Conservation (phyloP, 1,140 invertebrate genomes). For the Drosophila sp. region DNA sequence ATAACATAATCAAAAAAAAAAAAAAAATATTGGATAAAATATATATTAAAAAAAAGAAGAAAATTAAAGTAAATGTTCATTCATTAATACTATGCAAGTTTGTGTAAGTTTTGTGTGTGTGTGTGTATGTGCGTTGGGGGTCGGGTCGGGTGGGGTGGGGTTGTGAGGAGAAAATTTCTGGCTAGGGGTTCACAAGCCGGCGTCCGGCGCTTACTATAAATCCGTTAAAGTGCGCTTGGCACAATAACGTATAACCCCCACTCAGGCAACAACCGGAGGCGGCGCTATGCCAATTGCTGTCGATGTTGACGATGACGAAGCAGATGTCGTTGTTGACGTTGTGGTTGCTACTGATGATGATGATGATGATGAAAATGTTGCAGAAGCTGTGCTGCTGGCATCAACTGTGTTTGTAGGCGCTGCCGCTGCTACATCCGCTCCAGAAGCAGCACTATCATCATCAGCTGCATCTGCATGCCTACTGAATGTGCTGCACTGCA, state of each 20-base stretch:
- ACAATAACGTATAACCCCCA: conserved; percentile 82
- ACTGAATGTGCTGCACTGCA: conserved; percentile 53
- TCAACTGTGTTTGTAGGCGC: conserved; percentile 18
- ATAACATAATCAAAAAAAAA: not conserved
- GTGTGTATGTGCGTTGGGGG: conserved; percentile 7
- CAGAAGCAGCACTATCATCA: not conserved
- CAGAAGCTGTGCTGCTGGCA: not conserved
- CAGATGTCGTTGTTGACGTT: conserved; percentile 16
- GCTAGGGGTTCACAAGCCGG: conserved; percentile 30
- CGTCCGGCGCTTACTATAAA: conserved; percentile 77
- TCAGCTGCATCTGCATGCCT: conserved; percentile 17
- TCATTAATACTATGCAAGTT: conserved; percentile 69
- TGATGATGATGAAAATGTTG: not conserved
- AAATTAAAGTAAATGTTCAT: conserved; percentile 17
- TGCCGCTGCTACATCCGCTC: conserved; percentile 11
- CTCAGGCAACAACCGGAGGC: conserved; percentile 82
- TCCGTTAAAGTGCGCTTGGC: conserved; percentile 77
- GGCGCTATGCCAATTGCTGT: conserved; percentile 66
- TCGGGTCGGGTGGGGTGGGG: too few species aligned
- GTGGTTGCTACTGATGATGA: conserved; percentile 18
- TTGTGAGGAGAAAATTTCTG: not conserved
- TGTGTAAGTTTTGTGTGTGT: conserved; percentile 15
- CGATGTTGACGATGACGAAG: conserved; percentile 21
- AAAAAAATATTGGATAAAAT: not conserved
- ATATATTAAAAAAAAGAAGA: conserved; percentile 3